phyloP scores from a whole-genome alignment of 1,140 invertebrate species.

The Pseudomyrmex pallidus region DNA sequence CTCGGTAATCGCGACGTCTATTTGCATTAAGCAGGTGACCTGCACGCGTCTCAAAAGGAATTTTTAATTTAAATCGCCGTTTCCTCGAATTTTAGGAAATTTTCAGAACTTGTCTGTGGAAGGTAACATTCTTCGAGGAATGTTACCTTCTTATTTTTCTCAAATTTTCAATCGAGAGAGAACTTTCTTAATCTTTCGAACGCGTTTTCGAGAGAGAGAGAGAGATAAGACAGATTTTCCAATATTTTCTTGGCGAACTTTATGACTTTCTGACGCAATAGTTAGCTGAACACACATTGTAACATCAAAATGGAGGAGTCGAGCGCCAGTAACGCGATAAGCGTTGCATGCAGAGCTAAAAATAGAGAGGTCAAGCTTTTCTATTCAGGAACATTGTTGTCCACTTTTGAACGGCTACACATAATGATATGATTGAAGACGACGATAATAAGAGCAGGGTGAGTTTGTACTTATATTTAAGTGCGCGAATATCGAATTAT shows the following conservation, averaged over 20 bases:
- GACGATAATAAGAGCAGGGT: background rate
- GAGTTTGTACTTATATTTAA: background rate
- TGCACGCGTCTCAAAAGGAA: too few species aligned
- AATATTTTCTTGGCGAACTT: background rate
- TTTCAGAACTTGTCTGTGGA: too few species aligned
- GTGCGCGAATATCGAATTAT: background rate
- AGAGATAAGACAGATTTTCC: background rate
- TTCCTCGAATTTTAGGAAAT: too few species aligned
- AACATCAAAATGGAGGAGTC: background rate
- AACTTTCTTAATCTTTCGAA: too few species aligned
- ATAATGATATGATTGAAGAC: background rate
- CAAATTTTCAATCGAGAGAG: too few species aligned
- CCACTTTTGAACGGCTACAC: conserved; percentile 3
- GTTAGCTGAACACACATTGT: background rate
- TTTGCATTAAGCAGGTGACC: too few species aligned
- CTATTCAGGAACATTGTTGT: conserved; percentile 1
- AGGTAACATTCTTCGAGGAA: too few species aligned
- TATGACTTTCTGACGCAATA: conserved; percentile 15
- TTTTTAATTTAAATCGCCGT: too few species aligned
- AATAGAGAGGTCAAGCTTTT: conserved; percentile 20
- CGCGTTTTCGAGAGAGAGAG: too few species aligned
- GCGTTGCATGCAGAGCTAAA: background rate
- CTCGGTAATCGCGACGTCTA: background rate
- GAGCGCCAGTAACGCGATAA: conserved; percentile 20
- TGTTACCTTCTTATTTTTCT: too few species aligned